These are phyloP conservation scores for Sesamia inferens DNA, from an alignment of 2,888 invertebrate species.

Conservation along the genomic window DNA sequence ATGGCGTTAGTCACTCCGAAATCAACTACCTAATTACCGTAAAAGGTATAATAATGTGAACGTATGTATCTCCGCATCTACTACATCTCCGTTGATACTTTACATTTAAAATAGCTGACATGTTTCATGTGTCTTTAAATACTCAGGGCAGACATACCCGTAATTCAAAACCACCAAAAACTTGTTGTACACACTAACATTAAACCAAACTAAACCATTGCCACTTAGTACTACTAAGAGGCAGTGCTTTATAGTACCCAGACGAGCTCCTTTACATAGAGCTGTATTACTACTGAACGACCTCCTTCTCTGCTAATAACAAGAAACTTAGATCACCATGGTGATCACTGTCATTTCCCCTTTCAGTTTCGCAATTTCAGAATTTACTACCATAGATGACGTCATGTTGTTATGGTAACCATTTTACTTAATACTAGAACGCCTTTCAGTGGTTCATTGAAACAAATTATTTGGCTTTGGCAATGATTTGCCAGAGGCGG, in stretches of 20 bases:
- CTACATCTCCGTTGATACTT: background rate
- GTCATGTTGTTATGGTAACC: background rate
- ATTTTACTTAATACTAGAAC: background rate
- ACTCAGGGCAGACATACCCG: too few relatives aligned
- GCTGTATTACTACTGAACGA: slow-evolving; percentile 1
- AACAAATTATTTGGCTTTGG: background rate
- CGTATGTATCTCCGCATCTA: too few relatives aligned
- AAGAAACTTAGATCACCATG: slow-evolving; percentile 31
- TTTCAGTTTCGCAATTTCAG: background rate
- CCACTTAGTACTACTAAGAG: too few relatives aligned
- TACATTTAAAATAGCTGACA: background rate
- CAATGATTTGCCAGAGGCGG: background rate
- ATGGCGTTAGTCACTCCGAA: too few relatives aligned
- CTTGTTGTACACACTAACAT: too few relatives aligned
- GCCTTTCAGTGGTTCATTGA: background rate
- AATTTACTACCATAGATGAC: background rate
- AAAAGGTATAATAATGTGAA: too few relatives aligned
- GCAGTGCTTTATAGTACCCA: too few relatives aligned
- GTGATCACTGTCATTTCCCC: slow-evolving; percentile 12
- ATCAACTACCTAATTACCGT: too few relatives aligned
- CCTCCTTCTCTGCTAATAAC: background rate
- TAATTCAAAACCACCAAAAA: too few relatives aligned
- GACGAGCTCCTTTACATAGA: background rate
- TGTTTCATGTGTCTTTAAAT: too few relatives aligned
- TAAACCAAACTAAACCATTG: too few relatives aligned